phyloP scores from a whole-genome alignment of 2,797 vertebrate species.

The Dipus sagitta region DNA sequence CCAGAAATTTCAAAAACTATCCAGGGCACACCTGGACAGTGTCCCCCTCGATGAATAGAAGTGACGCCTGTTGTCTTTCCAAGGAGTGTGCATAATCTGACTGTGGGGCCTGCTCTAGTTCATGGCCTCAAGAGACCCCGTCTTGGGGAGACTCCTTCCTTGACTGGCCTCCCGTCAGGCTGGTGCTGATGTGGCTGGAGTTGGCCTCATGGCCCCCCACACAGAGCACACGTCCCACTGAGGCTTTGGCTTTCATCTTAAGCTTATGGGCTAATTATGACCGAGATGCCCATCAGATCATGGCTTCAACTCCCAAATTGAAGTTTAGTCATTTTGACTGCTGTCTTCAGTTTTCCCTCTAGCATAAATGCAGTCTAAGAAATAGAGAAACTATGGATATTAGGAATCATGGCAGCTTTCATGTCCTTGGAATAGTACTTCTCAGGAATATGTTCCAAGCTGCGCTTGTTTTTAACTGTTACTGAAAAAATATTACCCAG shows the following conservation, averaged over 20 bases:
- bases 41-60: constrained; percentile 82
- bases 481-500: constrained; percentile 54
- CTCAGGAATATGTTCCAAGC: constrained; percentile 56
- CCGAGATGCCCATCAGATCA: constrained; percentile 58
- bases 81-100: constrained; percentile 80
- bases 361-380: constrained; percentile 47
- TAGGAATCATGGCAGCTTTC: constrained; percentile 54
- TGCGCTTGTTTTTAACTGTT: constrained; percentile 55
- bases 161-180: constrained; percentile 69
- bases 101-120: constrained; percentile 75
- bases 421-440: constrained; percentile 68
- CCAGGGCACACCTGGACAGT: constrained; percentile 81
- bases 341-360: constrained; percentile 61
- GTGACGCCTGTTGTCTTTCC: constrained; percentile 81
- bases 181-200: constrained; percentile 67
- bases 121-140: constrained; percentile 71
- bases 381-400: constrained; percentile 42
- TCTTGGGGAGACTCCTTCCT: constrained; percentile 71
- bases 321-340: constrained; percentile 73
- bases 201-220: constrained; percentile 45
- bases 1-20: constrained; percentile 83
- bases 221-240: constrained; percentile 68
- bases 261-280: constrained; percentile 55
- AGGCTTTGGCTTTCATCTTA: constrained; percentile 72
- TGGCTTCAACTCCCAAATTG: constrained; percentile 59